Evolutionary conservation across 2,113 vertebrate species (phyloP).

Genomic region (Natator depressus): DNA sequence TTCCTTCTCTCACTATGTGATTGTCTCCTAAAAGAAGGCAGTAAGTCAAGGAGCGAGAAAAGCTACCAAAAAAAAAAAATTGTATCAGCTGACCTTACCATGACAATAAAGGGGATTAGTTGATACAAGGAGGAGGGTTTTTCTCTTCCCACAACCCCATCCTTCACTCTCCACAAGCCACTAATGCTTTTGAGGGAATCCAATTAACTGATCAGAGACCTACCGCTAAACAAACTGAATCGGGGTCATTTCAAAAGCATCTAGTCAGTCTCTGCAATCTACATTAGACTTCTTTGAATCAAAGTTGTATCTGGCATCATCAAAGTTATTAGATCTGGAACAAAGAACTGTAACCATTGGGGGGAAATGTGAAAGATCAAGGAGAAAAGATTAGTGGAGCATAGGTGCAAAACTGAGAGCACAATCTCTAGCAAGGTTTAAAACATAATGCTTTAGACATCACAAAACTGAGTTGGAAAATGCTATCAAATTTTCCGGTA

Average conservation of each 20-base stretch:
- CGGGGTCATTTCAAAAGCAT: neutral
- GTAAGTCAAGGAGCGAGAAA: neutral
- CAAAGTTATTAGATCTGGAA: neutral
- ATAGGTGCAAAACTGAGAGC: neutral
- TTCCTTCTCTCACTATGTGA: neutral
- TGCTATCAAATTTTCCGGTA: neutral
- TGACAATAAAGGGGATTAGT: neutral
- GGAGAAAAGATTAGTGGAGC: neutral
- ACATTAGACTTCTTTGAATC: neutral
- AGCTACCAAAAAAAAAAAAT: neutral
- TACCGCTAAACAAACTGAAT: neutral
- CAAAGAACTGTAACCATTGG: neutral
- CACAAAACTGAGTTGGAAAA: neutral
- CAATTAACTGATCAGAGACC: conserved; percentile 18
- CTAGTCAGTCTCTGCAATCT: neutral
- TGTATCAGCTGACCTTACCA: neutral
- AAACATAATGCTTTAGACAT: neutral
- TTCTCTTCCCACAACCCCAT: neutral
- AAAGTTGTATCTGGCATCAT: neutral
- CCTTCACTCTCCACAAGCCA: neutral
- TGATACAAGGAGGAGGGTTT: neutral
- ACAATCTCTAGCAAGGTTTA: neutral
- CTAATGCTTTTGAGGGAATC: neutral
- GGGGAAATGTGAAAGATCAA: neutral
- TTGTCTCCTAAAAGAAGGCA: neutral